Base-by-base conservation (phyloP, 2,797 vertebrate genomes). In the Anguilla pacifica region DNA sequence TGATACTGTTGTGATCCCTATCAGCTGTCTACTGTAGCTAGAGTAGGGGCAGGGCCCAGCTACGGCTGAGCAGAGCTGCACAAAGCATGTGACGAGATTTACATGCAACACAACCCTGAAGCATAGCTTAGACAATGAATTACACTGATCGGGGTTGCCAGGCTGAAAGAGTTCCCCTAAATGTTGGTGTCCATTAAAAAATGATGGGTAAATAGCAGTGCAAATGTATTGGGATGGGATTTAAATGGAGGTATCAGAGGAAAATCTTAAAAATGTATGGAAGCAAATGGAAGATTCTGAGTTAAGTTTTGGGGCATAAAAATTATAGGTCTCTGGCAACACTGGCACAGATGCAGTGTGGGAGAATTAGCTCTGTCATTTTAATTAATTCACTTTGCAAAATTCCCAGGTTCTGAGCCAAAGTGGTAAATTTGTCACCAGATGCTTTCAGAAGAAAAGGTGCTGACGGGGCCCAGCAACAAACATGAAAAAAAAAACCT, bases 321-420 rank as follows among this genome's bases (percentile, higher is more conserved):
- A 70, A n/a, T 2, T 70, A n/a, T 31, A 35, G 70, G 28, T 31
- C 11, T 72, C 28, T 72, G n/a, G 28, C 28, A 72, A 72, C n/a
- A 31, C 28, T 31, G 28, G 70, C 70, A 72, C 70, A 17, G 70
- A 72, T 72, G 70, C 70, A 72, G 70, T 72, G 70, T 13, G 11
- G 70, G 70, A 28, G 28, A 72, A 31, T 13, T 28, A 13, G 70
- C n/a, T 72, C 70, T 70, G 64, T 72, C 11, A 28, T 35, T 72
- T 72, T 72, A 72, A 72, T 72, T 72, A 11, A 72, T 72, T 72
- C 70, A 13, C n/a, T 72, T 35, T 72, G 70, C 70, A 72, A 72
- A 72, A 28, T 72, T 72, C 28, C 64, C n/a, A 72, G 31, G 70
- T 72, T 72, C 70, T 35, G 70, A 31, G 70, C 70, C 70, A 72